Percentiles rank a stretch among this genome's conserved stretches.
Evolutionary conservation across 2,797 vertebrate species (phyloP).

Genomic region (Enteromius paludinosus): DNA sequence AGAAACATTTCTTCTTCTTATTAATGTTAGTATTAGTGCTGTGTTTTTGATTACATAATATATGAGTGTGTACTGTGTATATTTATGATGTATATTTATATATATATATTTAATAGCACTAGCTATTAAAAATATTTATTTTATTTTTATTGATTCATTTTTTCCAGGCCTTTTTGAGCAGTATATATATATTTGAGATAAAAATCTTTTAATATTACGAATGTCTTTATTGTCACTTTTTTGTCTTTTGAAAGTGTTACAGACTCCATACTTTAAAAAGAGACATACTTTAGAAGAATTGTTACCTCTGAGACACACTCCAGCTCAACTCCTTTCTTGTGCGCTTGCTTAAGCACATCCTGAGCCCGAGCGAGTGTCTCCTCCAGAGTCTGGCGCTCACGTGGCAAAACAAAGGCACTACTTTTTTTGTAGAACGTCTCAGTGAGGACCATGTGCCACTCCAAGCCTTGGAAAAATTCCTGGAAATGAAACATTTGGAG

Average conservation of each 20-base stretch:
- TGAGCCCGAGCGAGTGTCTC: conserved; percentile 86
- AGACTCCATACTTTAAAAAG: neutral
- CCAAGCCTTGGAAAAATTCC: conserved; percentile 97
- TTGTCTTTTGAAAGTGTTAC: neutral
- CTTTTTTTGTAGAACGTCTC: conserved; percentile 92
- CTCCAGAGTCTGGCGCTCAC: conserved; percentile 81
- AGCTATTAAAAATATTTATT: too few species aligned
- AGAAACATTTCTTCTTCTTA: neutral
- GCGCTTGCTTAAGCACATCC: conserved; percentile 87
- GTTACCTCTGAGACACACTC: conserved; percentile 92
- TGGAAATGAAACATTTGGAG: conserved; percentile 60
- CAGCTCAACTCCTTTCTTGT: conserved; percentile 91
- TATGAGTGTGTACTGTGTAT: too few species aligned
- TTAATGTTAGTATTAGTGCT: neutral
- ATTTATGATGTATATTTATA: too few species aligned
- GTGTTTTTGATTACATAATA: too few species aligned
- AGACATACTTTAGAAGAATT: neutral
- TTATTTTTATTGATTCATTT: neutral
- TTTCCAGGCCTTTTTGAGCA: neutral
- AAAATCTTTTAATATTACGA: neutral
- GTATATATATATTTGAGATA: neutral
- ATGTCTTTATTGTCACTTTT: neutral
- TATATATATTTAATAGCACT: too few species aligned
- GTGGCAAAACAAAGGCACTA: conserved; percentile 78
- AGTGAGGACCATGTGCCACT: conserved; percentile 92